Conservation (phyloP, 2,797 vertebrate species). For the Periophthalmus magnuspinnatus region DNA sequence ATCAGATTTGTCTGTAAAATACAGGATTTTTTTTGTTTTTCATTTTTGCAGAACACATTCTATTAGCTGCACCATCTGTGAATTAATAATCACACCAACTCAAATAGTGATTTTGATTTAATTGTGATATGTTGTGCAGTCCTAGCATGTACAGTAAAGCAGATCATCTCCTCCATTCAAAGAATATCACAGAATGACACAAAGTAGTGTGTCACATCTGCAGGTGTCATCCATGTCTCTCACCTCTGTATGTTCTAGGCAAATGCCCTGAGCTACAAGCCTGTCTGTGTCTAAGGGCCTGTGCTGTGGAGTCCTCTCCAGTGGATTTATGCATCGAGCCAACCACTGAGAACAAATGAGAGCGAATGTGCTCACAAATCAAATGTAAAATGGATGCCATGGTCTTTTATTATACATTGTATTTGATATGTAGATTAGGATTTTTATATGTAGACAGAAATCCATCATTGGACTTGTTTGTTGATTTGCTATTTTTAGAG, state of each 20-base stretch:
- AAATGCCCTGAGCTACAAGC: conserved; percentile 13
- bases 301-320: neutral
- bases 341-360: neutral
- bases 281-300: neutral
- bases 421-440: neutral
- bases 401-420: neutral
- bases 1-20: no score
- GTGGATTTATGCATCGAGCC: neutral
- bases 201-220: conserved; percentile 42
- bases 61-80: no score
- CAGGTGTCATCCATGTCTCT: conserved; percentile 39
- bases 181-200: conserved; percentile 40
- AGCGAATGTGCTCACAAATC: neutral
- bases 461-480: neutral
- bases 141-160: neutral
- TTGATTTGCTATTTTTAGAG: neutral
- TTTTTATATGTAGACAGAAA: neutral
- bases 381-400: neutral
- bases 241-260: conserved; percentile 33
- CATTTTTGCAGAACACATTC: no score
- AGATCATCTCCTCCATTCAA: conserved; percentile 9
- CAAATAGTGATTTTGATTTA: no score
- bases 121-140: no score
- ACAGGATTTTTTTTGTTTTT: no score
- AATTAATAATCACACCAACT: no score